These are phyloP conservation scores for Laupala kohalensis DNA, from an alignment of 1,140 invertebrate genomes.

Conservation along the genomic window DNA sequence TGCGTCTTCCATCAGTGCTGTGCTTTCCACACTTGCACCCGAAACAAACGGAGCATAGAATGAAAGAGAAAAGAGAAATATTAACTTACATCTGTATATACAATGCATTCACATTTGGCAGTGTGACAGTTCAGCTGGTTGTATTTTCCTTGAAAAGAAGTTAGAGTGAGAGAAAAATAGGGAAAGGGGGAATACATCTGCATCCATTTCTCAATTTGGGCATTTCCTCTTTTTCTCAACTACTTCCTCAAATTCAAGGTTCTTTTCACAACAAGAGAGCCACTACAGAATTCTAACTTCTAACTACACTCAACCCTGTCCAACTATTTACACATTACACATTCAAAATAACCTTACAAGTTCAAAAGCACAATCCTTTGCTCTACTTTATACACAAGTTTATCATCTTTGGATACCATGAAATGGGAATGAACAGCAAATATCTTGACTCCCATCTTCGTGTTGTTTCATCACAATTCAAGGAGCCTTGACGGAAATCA, in stretches of 20 bases:
- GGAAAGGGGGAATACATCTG: not conserved
- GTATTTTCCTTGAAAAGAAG: not conserved
- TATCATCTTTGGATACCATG: not conserved
- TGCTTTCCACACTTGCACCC: not conserved
- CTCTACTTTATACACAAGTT: not conserved
- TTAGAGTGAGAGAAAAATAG: not conserved
- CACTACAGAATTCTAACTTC: not conserved
- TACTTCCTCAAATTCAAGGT: not conserved
- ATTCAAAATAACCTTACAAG: not conserved
- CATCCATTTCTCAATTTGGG: not conserved
- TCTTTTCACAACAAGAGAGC: not conserved
- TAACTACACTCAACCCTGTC: not conserved
- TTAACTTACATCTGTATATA: not conserved
- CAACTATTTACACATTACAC: not conserved
- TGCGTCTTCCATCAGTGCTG: not conserved
- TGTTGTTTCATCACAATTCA: not conserved
- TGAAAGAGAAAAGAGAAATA: not conserved
- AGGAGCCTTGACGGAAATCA: not conserved
- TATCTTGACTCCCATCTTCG: not conserved
- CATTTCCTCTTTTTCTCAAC: not conserved
- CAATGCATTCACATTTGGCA: not conserved
- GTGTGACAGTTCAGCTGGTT: not conserved
- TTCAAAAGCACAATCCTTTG: not conserved
- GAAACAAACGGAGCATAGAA: not conserved
- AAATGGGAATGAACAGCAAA: not conserved